Evolutionary conservation across 1,140 invertebrate species (phyloP), one percentile per base, ranked within the genome.

Genomic region (Zaprionus inermis): DNA sequence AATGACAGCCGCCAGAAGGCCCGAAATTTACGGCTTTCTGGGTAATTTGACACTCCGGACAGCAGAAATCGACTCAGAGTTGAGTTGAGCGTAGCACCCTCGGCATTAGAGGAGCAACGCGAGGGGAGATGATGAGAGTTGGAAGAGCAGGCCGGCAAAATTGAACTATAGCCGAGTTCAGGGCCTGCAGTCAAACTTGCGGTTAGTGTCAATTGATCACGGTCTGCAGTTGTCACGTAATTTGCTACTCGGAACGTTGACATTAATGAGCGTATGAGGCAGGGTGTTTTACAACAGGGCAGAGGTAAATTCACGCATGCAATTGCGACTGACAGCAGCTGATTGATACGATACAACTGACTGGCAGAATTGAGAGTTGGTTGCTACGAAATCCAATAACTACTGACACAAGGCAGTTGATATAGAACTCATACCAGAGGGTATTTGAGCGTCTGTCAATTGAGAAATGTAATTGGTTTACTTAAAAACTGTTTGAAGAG

Each of bases 171-270:
- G 46, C 18, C 16, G 60, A 57, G 70, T 72, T 61, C 41, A 18
- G 54, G 49, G n/a, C 12, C 41, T 12, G 59, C 36, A 52, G 22
- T 64, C 16, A 30, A 38, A 59, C 70, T 64, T 60, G 81, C 64
- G 82, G 78, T 72, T 78, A 67, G 75, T 78, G 82, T 86, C 81
- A 86, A 86, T 85, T 86, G 81, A 81, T 86, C 82, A 86, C 75
- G 76, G 24, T 86, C 82, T 85, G 82, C 83, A 86, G 82, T 86
- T 85, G 81, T 85, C 81, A 85, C 81, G 81, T 85, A 81, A 86
- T 85, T 86, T 86, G 66, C 79, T 81, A 59, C 79, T 71, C 71
- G 69, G 32, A 41, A 67, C 64, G 18, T 30, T 49, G 52, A 57
- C 66, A 86, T 44, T 78, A 86, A 81, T 86, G 78, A 66, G 59